Base-by-base conservation (phyloP, 2,888 invertebrate species). In the Cepaea hortensis region DNA sequence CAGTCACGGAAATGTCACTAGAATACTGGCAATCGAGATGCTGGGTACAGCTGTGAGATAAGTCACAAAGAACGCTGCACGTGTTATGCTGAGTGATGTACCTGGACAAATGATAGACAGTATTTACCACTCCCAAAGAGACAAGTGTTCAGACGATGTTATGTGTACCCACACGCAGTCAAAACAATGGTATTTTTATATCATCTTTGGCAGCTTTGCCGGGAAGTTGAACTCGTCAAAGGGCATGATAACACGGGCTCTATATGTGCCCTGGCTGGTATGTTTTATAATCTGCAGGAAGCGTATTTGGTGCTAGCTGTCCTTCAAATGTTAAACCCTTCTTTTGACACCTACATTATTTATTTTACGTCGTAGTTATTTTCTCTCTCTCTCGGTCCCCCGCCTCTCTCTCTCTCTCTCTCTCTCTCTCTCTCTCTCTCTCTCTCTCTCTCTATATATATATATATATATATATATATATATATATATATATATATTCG, bases 201-300 rank as follows among this genome's bases (percentile, higher is more conserved):
- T 50, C 48, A 18, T 75, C 20, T 23, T 48, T 73, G 73, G 46
- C 75, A 75, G 48, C 20, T 75, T 18, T 18, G 18, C 18, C 50
- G 55, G 5, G 50, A 1, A 23, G 15, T 18, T 3, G 15, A 4
- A 15, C 48, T 18, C 46, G 48, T 75, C 75, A 75, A 75, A 75
- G 75, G 75, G 15, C 48, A 75, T 48, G 18, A 75, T 18, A 75
- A 75, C 50, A 75, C 7, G 48, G 20, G 3, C 20, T 18, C 75
- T 75, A 75, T 75, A 75, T 50, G 0, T 75, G 75, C 9, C 50
- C 48, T 50, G 18, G 46, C 48, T 15, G 75, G 48, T 48, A 75
- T 75, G 75, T 75, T 75, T 75, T 3, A 75, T 75, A 75, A 75
- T 46, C 73, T 75, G 75, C 18, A 50, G 15, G 48, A 75, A n/a